Evolutionary conservation across 2,888 invertebrate genomes (phyloP).

Genomic region (Plebejus anna): DNA sequence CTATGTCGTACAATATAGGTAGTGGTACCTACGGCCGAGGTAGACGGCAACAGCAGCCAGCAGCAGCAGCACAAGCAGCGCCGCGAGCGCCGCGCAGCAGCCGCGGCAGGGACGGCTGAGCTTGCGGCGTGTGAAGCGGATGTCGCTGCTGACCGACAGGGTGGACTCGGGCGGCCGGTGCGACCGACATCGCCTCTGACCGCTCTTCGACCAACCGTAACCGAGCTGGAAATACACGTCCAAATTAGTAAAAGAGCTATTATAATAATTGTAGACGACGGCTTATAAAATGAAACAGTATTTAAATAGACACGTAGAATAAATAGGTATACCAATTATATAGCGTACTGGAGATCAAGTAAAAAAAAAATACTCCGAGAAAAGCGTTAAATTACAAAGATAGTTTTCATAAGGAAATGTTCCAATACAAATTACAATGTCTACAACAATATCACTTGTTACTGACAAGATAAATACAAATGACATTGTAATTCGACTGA

Average conservation of each 20-base stretch:
- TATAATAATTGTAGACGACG: neutral
- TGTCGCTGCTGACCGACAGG: slow-evolving; percentile 92
- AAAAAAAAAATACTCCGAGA: neutral
- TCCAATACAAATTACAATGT: neutral
- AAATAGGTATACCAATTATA: neutral
- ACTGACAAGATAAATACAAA: slow-evolving; percentile 2
- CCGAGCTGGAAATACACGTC: slow-evolving; percentile 52
- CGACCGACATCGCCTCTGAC: slow-evolving; percentile 59
- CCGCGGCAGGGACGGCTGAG: slow-evolving; percentile 91
- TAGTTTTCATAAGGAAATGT: neutral
- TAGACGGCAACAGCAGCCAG: slow-evolving; percentile 79
- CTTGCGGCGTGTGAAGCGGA: slow-evolving; percentile 91
- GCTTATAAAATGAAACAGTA: too few relatives aligned
- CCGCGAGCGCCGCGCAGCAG: slow-evolving; percentile 92
- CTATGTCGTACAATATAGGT: too few relatives aligned
- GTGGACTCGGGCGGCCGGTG: slow-evolving; percentile 86
- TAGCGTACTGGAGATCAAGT: neutral
- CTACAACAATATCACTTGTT: neutral
- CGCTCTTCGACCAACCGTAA: slow-evolving; percentile 66
- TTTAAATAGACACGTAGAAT: neutral
- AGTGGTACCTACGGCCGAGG: slow-evolving; percentile 79
- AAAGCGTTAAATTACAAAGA: neutral
- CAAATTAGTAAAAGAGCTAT: neutral
- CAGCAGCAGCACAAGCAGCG: slow-evolving; percentile 88
- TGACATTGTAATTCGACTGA: slow-evolving; percentile 6